Conservation (phyloP, 1,140 invertebrate species). For the Drosophila bipectinata region DNA sequence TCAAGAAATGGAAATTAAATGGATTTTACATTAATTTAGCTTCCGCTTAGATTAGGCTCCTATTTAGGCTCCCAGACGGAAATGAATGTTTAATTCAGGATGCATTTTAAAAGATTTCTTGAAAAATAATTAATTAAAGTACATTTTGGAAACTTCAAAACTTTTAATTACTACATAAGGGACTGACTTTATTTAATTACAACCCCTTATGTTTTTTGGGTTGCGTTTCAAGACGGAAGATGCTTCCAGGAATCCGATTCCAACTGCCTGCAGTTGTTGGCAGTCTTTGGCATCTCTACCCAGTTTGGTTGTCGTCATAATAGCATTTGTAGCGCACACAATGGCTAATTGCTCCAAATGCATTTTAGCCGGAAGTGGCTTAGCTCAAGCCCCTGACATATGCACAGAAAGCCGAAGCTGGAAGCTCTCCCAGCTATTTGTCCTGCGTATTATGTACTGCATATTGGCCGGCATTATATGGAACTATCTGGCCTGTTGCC, state of each 20-base stretch:
- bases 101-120: no score
- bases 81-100: no score
- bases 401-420: slow-evolving; percentile 33
- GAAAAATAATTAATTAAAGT: no score
- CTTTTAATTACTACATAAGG: no score
- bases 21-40: slow-evolving; percentile 7
- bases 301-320: slow-evolving; percentile 20
- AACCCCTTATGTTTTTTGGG: background rate
- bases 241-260: background rate
- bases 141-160: no score
- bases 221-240: background rate
- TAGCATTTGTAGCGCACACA: slow-evolving; percentile 57
- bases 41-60: no score
- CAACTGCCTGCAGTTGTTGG: slow-evolving; percentile 38
- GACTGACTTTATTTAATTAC: no score
- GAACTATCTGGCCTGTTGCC: slow-evolving; percentile 13
- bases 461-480: slow-evolving; percentile 64
- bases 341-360: slow-evolving; percentile 78
- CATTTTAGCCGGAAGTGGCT: slow-evolving; percentile 73
- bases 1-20: slow-evolving; percentile 35
- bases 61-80: no score
- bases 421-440: slow-evolving; percentile 24
- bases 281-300: slow-evolving; percentile 22
- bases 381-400: slow-evolving; percentile 59
- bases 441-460: slow-evolving; percentile 50